A percentile compares a stretch with the other conserved stretches of the same genome.
These are phyloP conservation scores for Teleopsis dalmanni DNA, from an alignment of 1,140 invertebrate genomes.

Conservation along the genomic window DNA sequence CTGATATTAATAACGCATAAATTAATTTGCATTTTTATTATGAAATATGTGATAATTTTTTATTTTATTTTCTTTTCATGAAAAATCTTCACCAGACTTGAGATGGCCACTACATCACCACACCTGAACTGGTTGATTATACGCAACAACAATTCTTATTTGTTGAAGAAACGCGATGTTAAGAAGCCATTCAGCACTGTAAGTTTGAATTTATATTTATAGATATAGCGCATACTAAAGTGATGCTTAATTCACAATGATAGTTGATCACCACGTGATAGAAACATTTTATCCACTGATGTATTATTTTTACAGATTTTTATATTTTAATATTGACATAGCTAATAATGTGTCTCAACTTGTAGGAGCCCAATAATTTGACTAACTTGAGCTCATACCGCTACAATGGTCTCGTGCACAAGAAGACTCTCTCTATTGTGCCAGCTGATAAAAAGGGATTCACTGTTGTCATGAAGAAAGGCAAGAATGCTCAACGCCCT, in stretches of 20 bases:
- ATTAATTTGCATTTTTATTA: slow-evolving; percentile 5
- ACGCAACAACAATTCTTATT: slow-evolving; percentile 85
- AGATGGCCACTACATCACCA: slow-evolving; percentile 51
- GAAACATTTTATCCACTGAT: slow-evolving; percentile 16
- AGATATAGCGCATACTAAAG: neutral
- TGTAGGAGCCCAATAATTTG: slow-evolving; percentile 85
- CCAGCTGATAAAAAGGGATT: slow-evolving; percentile 88
- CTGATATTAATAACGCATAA: slow-evolving; percentile 24
- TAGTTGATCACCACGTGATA: slow-evolving; percentile 43
- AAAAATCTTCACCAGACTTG: slow-evolving; percentile 12
- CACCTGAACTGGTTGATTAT: slow-evolving; percentile 90
- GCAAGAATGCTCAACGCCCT: slow-evolving; percentile 62
- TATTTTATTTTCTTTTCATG: slow-evolving; percentile 6
- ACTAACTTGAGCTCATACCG: slow-evolving; percentile 83
- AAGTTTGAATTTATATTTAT: slow-evolving; percentile 40
- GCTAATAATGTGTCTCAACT: slow-evolving; percentile 49
- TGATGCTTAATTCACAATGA: slow-evolving; percentile 42
- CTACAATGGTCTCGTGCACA: slow-evolving; percentile 85
- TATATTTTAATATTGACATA: neutral
- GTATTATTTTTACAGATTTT: neutral
- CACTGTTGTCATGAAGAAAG: slow-evolving; percentile 77
- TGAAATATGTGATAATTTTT: neutral
- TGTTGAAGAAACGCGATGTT: slow-evolving; percentile 83
- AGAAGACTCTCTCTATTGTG: slow-evolving; percentile 77
- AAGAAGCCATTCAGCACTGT: slow-evolving; percentile 86